Evolutionary conservation across 2,888 invertebrate species (phyloP).

Genomic region (Neoitamus cyanurus): DNA sequence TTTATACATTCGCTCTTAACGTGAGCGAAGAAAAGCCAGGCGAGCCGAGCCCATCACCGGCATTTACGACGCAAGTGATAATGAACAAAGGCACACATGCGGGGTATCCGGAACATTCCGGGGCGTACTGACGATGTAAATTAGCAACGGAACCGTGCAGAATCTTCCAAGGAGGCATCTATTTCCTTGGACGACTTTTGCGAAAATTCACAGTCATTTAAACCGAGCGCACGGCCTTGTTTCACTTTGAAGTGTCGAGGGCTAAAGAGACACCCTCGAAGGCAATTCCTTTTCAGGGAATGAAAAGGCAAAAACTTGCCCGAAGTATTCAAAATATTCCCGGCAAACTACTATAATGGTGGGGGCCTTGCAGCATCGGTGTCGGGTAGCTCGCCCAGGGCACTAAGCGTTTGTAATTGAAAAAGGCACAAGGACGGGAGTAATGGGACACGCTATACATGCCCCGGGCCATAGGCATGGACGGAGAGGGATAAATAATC

Average conservation of each 20-base stretch:
- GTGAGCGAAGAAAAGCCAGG: not conserved
- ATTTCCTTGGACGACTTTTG: not conserved
- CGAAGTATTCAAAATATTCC: conserved; percentile 26
- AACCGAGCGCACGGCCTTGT: not conserved
- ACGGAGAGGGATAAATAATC: not conserved
- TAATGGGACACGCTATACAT: not conserved
- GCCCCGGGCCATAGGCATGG: not conserved
- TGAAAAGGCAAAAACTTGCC: not conserved
- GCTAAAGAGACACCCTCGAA: not conserved
- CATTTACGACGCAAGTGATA: not conserved
- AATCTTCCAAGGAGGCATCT: conserved; percentile 3
- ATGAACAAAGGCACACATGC: not conserved
- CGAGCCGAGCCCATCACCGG: not conserved
- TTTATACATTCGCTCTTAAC: not conserved
- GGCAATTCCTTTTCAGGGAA: not conserved
- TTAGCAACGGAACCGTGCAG: not conserved
- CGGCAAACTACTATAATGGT: not conserved
- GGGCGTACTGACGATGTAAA: not conserved
- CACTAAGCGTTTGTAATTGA: conserved; percentile 4
- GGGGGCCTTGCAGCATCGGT: not conserved
- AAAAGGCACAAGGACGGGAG: conserved; percentile 16
- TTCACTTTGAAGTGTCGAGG: not conserved
- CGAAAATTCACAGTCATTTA: not conserved
- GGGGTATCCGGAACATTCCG: not conserved
- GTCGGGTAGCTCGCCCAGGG: not conserved